These are phyloP conservation scores for Drosophila bifasciata DNA, from an alignment of 1,140 invertebrate species.

Conservation along the genomic window DNA sequence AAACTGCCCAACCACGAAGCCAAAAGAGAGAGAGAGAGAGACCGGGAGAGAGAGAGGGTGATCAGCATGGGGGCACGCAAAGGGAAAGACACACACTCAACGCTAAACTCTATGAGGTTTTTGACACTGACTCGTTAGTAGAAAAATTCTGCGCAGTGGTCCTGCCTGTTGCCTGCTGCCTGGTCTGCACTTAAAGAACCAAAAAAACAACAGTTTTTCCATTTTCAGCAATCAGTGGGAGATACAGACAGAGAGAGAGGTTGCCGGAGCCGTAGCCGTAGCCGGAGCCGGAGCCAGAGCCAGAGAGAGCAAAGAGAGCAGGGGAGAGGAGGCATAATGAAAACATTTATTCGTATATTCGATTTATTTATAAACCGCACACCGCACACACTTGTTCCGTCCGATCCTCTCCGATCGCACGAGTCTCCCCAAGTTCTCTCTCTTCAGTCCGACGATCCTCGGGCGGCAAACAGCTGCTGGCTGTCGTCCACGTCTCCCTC, in stretches of 20 bases:
- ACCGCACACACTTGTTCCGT: constrained; percentile 79
- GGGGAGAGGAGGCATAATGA: constrained; percentile 55
- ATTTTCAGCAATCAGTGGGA: constrained; percentile 37
- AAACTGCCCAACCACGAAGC: constrained; percentile 41
- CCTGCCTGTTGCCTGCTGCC: constrained; percentile 44
- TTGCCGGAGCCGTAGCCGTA: not conserved
- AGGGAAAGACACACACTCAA: constrained; percentile 16
- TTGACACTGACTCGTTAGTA: constrained; percentile 78
- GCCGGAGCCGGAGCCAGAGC: not conserved
- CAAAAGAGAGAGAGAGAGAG: constrained; percentile 10
- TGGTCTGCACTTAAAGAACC: constrained; percentile 10
- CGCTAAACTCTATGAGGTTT: constrained; percentile 58
- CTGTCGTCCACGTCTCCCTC: constrained; percentile 47
- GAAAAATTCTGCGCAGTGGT: constrained; percentile 76
- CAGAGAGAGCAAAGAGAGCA: constrained; percentile 3
- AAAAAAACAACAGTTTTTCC: constrained; percentile 40
- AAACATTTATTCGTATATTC: constrained; percentile 69
- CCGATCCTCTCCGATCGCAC: constrained; percentile 22
- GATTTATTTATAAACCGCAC: constrained; percentile 77
- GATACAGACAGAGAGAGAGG: constrained; percentile 14
- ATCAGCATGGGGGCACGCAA: constrained; percentile 57
- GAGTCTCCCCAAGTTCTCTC: constrained; percentile 2
- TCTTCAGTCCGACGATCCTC: constrained; percentile 50
- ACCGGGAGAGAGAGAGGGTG: not conserved
- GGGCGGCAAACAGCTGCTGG: constrained; percentile 65